Conservation (phyloP, 2,113 vertebrate genomes). For the Elephas maximus region DNA sequence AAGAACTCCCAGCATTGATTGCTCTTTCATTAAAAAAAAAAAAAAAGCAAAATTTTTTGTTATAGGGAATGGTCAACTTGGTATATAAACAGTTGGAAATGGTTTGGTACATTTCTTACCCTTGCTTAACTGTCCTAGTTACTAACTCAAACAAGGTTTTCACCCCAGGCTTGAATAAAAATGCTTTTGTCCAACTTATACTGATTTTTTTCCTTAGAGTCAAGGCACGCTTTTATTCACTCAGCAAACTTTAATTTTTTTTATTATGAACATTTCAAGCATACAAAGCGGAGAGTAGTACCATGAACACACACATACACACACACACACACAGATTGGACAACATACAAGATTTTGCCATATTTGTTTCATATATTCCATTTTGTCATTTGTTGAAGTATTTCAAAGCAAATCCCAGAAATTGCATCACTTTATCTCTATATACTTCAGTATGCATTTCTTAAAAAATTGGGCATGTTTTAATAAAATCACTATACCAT, state of each 20-base stretch:
- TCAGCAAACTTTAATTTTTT: constrained; percentile 3
- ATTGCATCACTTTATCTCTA: neutral
- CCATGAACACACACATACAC: neutral
- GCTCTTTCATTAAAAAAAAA: constrained; percentile 17
- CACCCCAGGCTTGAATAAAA: constrained; percentile 56
- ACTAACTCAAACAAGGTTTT: constrained; percentile 50
- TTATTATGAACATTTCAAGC: constrained; percentile 43
- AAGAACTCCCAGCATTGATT: neutral
- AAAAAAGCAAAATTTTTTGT: neutral
- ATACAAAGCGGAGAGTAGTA: neutral
- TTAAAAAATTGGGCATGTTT: constrained; percentile 16
- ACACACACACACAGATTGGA: neutral
- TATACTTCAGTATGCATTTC: constrained; percentile 36
- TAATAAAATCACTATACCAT: constrained; percentile 36
- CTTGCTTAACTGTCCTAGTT: constrained; percentile 46
- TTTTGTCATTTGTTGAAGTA: neutral
- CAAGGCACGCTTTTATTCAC: neutral
- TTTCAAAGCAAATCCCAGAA: no score
- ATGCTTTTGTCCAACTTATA: neutral
- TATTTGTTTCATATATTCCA: constrained; percentile 39
- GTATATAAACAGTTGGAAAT: constrained; percentile 54
- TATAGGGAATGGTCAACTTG: neutral
- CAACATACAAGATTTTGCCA: constrained; percentile 26
- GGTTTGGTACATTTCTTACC: constrained; percentile 42
- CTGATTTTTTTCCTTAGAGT: constrained; percentile 4